Evolutionary conservation across 2,797 vertebrate species (phyloP).

Genomic region (Thripadectes ignobilis): DNA sequence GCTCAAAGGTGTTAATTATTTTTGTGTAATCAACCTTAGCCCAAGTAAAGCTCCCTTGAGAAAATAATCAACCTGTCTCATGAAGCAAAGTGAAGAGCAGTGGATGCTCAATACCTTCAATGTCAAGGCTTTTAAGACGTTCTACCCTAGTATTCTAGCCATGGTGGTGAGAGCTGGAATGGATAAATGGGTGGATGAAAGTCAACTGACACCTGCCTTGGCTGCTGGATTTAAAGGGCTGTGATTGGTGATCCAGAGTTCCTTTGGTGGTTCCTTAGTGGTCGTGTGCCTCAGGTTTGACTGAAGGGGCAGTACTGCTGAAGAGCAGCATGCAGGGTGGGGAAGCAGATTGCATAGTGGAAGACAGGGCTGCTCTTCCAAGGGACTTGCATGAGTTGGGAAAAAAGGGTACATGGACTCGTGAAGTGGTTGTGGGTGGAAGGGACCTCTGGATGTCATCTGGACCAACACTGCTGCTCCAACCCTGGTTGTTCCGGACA

Average conservation of each 20-base stretch:
- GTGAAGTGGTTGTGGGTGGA: not conserved
- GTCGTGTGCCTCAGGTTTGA: rapidly evolving
- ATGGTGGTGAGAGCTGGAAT: not conserved
- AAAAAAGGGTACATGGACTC: not conserved
- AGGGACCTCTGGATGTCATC: not conserved
- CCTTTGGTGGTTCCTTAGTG: not conserved
- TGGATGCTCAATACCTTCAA: not conserved
- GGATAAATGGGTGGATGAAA: not conserved
- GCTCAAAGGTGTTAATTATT: not conserved
- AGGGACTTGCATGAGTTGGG: not conserved
- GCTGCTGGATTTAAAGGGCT: not conserved
- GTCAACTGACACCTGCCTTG: not conserved
- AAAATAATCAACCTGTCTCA: not conserved
- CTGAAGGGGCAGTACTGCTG: not conserved
- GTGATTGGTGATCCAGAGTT: not conserved
- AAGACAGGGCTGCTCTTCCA: not conserved
- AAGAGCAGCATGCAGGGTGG: rapidly evolving
- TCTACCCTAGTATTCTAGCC: not conserved
- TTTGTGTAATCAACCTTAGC: not conserved
- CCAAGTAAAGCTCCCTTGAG: not conserved
- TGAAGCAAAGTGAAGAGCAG: not conserved
- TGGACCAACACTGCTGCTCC: not conserved
- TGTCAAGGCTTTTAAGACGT: not conserved
- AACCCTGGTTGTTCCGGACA: not conserved
- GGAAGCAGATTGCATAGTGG: not conserved